phyloP scores from a whole-genome alignment of 2,113 vertebrate genomes.

The Hiodon alosoides region DNA sequence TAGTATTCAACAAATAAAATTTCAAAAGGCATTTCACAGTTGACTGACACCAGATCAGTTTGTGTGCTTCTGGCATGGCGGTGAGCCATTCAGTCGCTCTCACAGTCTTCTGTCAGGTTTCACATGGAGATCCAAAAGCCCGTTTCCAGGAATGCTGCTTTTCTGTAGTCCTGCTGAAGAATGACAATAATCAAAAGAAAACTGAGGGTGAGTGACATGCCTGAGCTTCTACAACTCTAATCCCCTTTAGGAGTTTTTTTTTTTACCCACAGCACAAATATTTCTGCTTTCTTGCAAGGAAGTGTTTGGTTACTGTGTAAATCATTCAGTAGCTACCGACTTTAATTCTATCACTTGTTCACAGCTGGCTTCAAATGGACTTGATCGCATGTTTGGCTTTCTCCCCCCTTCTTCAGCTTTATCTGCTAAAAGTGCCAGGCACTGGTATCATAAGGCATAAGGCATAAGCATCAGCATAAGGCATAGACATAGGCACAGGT shows the following conservation, averaged over 20 bases:
- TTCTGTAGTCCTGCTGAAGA: slow-evolving; percentile 37
- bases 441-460: too few species aligned
- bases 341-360: slow-evolving; percentile 57
- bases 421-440: neutral
- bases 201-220: slow-evolving; percentile 35
- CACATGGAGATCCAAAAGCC: slow-evolving; percentile 40
- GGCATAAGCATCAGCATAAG: too few species aligned
- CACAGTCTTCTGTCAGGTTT: slow-evolving; percentile 39
- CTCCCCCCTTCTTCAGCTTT: slow-evolving; percentile 25
- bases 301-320: slow-evolving; percentile 45
- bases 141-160: slow-evolving; percentile 36
- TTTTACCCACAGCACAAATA: slow-evolving; percentile 34
- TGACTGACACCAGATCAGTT: slow-evolving; percentile 39
- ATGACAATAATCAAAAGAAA: slow-evolving; percentile 37
- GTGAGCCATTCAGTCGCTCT: slow-evolving; percentile 31
- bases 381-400: slow-evolving; percentile 9
- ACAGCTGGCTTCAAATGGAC: slow-evolving; percentile 52
- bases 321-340: slow-evolving; percentile 57
- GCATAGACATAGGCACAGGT: too few species aligned
- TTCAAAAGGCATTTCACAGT: slow-evolving; percentile 35
- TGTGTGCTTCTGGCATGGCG: slow-evolving; percentile 25
- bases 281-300: slow-evolving; percentile 38
- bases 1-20: slow-evolving; percentile 25
- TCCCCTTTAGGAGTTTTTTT: slow-evolving; percentile 50
- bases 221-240: slow-evolving; percentile 45